Evolutionary conservation across 2,797 vertebrate genomes (phyloP), one percentile per base, ranked within the genome.

Genomic region (Melanotaenia parkinsoni): DNA sequence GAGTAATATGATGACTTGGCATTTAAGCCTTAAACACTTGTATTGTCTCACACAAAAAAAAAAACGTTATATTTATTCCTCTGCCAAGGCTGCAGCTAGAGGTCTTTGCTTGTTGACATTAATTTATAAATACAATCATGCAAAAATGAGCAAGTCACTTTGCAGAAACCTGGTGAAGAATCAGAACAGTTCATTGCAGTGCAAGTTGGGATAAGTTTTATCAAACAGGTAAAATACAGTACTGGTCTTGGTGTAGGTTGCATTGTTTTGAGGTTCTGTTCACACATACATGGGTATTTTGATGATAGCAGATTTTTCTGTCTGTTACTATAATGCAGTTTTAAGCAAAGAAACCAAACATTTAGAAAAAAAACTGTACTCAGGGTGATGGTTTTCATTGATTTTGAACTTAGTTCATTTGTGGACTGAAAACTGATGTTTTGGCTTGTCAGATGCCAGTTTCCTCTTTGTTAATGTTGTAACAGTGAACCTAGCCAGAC

Each of bases 1-100:
- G 35, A 68, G 57, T 51, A 37, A 51, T 51, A 60, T 60, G 26
- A 13, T 24, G 35, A 24, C n/a, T 58, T 45, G 38, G 47, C 45
- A 18, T 35, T 51, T 63, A 12, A 10, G 30, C 18, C 18, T 32
- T 47, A 32, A 38, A 53, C 24, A 20, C 47, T 47, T 53, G 54
- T 22, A 9, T 10, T 11, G n/a, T 22, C 10, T 10, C 47, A 51
- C n/a, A 51, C 5, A 32, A 26, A 26, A 26, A 26, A 26, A 1
- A 32, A 32, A 4, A 32, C 5, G 7, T 37, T 10, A 37, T 10
- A 11, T 53, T 51, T 26, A 43, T 43, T 43, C 38, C 50, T 26
- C 11, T 12, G 22, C 50, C n/a, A 53, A 24, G 3, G 51, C 51
- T 53, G 2, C 3, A 53, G 24, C 9, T 53, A 10, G 51, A 11